Conservation (phyloP, 2,888 invertebrate species). For the Beris morrisii region DNA sequence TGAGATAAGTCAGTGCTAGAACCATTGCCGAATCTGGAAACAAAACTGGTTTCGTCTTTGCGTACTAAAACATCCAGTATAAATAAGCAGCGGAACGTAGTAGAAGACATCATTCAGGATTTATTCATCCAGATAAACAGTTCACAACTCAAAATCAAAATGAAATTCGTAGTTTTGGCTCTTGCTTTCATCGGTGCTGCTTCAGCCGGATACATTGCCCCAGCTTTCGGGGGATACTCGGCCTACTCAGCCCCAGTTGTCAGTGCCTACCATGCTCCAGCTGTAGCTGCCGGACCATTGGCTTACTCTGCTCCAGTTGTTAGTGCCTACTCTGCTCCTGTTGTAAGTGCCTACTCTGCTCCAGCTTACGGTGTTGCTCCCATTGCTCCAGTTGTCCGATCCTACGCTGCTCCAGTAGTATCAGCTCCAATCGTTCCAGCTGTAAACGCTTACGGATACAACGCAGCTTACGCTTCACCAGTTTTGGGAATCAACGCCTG, state of each 20-base stretch:
- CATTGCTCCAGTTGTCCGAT: slow-evolving; percentile 9
- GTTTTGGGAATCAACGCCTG: slow-evolving; percentile 7
- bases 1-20: not conserved
- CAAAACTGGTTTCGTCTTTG: not conserved
- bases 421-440: slow-evolving; percentile 8
- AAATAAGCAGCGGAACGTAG: not conserved
- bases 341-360: not conserved
- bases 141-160: slow-evolving; percentile 12
- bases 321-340: slow-evolving; percentile 4
- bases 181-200: no score
- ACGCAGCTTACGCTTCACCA: not conserved
- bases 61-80: not conserved
- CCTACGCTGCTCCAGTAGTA: not conserved
- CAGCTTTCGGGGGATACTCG: not conserved
- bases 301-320: slow-evolving; percentile 10
- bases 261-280: not conserved
- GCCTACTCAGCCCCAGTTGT: slow-evolving; percentile 17
- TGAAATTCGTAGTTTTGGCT: slow-evolving; percentile 18
- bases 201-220: slow-evolving; percentile 10
- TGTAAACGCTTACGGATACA: not conserved
- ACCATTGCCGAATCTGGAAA: not conserved
- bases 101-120: slow-evolving; percentile 21
- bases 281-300: not conserved
- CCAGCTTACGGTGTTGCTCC: not conserved
- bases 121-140: slow-evolving; percentile 9